These are phyloP conservation scores for Gallinago paraguaiae DNA, from an alignment of 2,113 vertebrate genomes.

Conservation along the genomic window DNA sequence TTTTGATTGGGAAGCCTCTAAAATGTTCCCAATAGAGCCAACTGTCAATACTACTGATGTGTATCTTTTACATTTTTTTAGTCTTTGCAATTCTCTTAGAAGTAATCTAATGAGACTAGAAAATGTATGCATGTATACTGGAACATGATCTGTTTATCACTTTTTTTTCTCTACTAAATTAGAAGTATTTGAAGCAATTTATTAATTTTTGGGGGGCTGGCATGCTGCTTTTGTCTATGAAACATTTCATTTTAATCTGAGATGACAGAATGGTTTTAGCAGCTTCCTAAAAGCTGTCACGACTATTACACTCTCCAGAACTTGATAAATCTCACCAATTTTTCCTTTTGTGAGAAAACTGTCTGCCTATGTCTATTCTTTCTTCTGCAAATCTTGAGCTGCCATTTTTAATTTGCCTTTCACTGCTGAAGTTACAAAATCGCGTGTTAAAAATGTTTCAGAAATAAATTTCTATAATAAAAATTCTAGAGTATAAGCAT, in stretches of 20 bases:
- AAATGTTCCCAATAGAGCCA: not conserved
- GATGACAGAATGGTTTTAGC: not conserved
- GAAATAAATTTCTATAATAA: not conserved
- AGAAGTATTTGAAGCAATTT: not conserved
- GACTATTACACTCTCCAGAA: not conserved
- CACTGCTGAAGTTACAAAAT: not conserved
- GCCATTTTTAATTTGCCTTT: not conserved
- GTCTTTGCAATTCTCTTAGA: not conserved
- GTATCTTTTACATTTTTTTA: not conserved
- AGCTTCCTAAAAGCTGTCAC: not conserved
- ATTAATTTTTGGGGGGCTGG: not conserved
- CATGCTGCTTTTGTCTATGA: not conserved
- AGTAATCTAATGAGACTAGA: not conserved
- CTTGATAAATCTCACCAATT: not conserved
- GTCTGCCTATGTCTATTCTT: not conserved
- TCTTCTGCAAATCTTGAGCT: not conserved
- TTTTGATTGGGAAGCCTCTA: not conserved
- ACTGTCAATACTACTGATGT: rapidly evolving
- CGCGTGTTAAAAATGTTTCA: not conserved
- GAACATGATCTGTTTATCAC: not conserved
- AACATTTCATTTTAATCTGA: not conserved
- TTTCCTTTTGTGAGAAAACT: not conserved
- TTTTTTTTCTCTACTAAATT: not conserved
- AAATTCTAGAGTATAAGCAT: not conserved
- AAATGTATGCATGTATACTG: not conserved